Conservation (phyloP, 2,888 invertebrate species). For the Entomobrya multifasciata region DNA sequence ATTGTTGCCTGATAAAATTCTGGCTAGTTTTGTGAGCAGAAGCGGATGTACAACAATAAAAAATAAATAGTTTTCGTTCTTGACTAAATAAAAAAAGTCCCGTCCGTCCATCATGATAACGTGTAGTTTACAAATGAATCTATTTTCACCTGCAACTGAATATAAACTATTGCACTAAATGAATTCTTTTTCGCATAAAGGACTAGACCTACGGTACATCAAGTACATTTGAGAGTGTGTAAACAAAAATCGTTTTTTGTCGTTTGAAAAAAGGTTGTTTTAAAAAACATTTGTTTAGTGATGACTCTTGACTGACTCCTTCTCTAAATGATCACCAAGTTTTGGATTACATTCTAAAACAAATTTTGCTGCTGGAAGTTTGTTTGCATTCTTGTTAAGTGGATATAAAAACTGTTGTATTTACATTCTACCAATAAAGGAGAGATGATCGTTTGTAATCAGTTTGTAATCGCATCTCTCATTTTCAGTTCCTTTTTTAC, state of each 20-base stretch:
- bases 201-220: slow-evolving; percentile 51
- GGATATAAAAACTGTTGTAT: slow-evolving; percentile 26
- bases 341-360: slow-evolving; percentile 6
- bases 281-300: neutral
- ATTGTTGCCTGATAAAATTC: neutral
- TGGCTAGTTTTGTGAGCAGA: slow-evolving; percentile 33
- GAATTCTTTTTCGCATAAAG: too few species aligned
- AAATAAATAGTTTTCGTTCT: neutral
- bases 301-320: slow-evolving; percentile 15
- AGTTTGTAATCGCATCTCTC: slow-evolving; percentile 44
- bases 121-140: neutral
- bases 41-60: neutral
- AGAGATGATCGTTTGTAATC: slow-evolving; percentile 21
- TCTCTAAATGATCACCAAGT: neutral
- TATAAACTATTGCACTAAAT: slow-evolving; percentile 41
- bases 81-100: slow-evolving; percentile 31
- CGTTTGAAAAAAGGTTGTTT: neutral
- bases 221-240: slow-evolving; percentile 6
- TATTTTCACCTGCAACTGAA: slow-evolving; percentile 23
- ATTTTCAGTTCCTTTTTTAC: slow-evolving; percentile 42
- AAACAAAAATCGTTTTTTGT: neutral
- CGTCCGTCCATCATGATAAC: slow-evolving; percentile 36
- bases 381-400: slow-evolving; percentile 10
- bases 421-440: neutral
- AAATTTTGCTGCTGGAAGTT: neutral